These are phyloP conservation scores for Oncorhynchus tshawytscha DNA, from an alignment of 2,113 vertebrate species.

Conservation along the genomic window DNA sequence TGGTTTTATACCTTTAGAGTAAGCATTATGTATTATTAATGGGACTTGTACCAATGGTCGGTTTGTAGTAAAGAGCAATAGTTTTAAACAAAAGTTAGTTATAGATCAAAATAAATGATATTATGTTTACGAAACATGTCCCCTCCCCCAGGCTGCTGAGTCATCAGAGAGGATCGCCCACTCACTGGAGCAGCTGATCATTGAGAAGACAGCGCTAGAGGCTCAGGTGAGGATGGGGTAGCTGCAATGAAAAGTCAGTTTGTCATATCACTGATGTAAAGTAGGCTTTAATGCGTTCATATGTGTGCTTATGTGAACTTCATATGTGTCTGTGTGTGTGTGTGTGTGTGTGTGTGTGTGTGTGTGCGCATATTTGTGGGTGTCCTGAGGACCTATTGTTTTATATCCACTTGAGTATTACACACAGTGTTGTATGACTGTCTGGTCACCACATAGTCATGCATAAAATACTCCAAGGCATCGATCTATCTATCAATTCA, in stretches of 20 bases:
- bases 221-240: conserved; percentile 59
- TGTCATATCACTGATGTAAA: not conserved
- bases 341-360: not conserved
- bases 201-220: conserved; percentile 52
- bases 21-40: no score
- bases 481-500: no score
- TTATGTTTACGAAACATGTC: not conserved
- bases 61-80: no score
- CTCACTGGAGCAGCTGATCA: conserved; percentile 47
- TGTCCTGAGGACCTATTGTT: no score
- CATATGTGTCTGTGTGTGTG: not conserved
- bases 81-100: not conserved
- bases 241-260: not conserved
- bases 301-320: not conserved
- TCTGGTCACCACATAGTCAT: no score
- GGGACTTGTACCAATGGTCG: no score
- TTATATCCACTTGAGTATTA: no score
- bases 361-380: no score
- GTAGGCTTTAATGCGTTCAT: not conserved
- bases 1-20: no score
- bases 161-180: conserved; percentile 25
- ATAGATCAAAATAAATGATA: not conserved
- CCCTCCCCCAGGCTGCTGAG: conserved; percentile 40
- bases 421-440: no score
- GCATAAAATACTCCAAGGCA: no score